Percentiles rank a stretch among this genome's conserved stretches.
Conservation (phyloP, 2,888 invertebrate species). For the Candidula unifasciata region DNA sequence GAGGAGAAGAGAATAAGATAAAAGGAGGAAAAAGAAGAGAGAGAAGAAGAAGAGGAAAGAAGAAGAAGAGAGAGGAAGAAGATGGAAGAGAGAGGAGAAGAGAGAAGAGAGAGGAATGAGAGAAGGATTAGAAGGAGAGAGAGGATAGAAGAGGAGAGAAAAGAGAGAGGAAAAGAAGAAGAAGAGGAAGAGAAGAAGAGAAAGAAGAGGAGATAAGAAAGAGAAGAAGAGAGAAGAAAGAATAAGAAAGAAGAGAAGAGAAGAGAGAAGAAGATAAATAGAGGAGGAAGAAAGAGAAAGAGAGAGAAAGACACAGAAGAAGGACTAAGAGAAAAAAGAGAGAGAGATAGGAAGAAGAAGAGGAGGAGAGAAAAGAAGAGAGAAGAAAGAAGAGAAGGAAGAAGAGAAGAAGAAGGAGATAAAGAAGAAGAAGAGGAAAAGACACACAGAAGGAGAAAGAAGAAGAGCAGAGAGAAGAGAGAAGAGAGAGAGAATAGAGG, state of each 20-base stretch:
- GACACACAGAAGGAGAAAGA: background rate
- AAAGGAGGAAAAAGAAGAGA: background rate
- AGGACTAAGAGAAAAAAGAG: no score
- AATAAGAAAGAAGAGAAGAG: no score
- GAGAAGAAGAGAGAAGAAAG: no score
- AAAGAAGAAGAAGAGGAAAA: no score
- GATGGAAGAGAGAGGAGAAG: background rate
- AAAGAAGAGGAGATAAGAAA: background rate
- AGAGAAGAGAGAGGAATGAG: conserved; percentile 3
- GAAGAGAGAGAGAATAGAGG: conserved; percentile 16
- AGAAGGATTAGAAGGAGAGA: no score
- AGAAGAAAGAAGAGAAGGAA: background rate
- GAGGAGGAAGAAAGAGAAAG: conserved; percentile 11
- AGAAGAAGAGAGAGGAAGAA: background rate
- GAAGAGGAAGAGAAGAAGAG: conserved; percentile 3
- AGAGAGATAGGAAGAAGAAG: background rate
- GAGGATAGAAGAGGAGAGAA: background rate
- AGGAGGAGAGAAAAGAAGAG: background rate
- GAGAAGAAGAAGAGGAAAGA: no score
- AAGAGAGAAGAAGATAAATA: background rate
- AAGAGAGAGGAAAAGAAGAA: conserved; percentile 3
- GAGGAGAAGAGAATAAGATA: background rate
- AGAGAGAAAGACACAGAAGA: conserved; percentile 5
- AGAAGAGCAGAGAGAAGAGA: conserved; percentile 12
- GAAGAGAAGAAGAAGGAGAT: background rate